Evolutionary conservation across 2,888 invertebrate species (phyloP).

Genomic region (Catocala nupta): DNA sequence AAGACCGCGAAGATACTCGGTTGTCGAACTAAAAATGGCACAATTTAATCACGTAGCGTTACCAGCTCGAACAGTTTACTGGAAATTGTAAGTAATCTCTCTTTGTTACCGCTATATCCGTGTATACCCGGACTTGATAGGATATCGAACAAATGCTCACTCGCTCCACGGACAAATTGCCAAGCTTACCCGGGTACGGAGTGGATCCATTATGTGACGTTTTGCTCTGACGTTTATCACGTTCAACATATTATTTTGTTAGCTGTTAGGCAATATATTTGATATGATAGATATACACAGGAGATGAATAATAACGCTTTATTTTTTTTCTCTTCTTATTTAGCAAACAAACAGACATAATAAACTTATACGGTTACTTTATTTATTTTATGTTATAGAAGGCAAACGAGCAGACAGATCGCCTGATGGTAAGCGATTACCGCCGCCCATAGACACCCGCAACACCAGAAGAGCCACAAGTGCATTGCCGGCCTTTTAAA

Average conservation of each 20-base stretch:
- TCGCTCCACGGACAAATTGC: conserved; percentile 53
- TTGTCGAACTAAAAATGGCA: conserved; percentile 15
- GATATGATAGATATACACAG: conserved; percentile 1
- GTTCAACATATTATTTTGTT: conserved; percentile 20
- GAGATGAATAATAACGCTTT: not conserved
- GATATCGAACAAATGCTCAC: conserved; percentile 55
- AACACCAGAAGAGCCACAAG: no score
- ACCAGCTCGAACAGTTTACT: conserved; percentile 33
- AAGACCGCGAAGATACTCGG: conserved; percentile 10
- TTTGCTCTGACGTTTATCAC: conserved; percentile 43
- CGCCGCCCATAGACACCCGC: no score
- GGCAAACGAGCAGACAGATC: no score
- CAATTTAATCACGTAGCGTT: conserved; percentile 43
- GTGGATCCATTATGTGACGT: conserved; percentile 55
- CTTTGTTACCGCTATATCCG: conserved; percentile 51
- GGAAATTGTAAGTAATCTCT: conserved; percentile 53
- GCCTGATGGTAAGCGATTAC: no score
- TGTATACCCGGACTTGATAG: conserved; percentile 49
- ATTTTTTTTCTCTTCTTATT: no score
- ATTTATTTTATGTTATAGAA: no score
- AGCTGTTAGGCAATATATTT: not conserved
- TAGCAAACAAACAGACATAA: no score
- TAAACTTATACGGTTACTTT: no score
- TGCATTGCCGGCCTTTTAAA: no score
- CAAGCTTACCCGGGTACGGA: conserved; percentile 44